Evolutionary conservation across 1,140 invertebrate species (phyloP).

Genomic region (Gonioctena quinquepunctata): DNA sequence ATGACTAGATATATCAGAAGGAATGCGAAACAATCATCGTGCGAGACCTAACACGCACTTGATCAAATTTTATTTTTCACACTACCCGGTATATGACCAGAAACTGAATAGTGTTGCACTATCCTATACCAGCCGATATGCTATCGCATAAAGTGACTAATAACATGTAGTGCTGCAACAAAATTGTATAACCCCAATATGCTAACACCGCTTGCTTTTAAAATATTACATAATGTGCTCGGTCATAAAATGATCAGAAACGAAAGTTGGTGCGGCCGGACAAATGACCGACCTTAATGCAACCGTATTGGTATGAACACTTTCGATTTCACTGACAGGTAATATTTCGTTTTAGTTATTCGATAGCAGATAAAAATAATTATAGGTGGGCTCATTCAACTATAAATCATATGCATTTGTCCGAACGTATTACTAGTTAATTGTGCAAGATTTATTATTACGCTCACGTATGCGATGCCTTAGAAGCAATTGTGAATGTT

Average conservation of each 20-base stretch:
- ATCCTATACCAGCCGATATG: background rate
- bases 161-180: background rate
- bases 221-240: background rate
- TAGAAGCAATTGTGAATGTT: too few relatives aligned
- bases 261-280: background rate
- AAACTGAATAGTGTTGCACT: background rate
- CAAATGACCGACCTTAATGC: background rate
- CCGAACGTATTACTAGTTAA: background rate
- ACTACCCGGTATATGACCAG: background rate
- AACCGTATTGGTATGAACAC: background rate
- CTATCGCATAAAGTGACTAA: background rate
- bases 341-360: background rate
- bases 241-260: background rate
- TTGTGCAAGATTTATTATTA: background rate
- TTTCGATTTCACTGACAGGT: background rate
- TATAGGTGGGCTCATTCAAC: background rate
- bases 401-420: background rate
- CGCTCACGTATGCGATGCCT: too few relatives aligned
- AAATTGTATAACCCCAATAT: conserved; percentile 1
- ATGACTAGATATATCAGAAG: too few relatives aligned
- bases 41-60: too few relatives aligned
- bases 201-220: background rate
- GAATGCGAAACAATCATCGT: too few relatives aligned
- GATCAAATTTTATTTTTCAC: too few relatives aligned
- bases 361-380: background rate